Evolutionary conservation across 2,797 vertebrate species (phyloP).

Genomic region (Arctocebus calabarensis): DNA sequence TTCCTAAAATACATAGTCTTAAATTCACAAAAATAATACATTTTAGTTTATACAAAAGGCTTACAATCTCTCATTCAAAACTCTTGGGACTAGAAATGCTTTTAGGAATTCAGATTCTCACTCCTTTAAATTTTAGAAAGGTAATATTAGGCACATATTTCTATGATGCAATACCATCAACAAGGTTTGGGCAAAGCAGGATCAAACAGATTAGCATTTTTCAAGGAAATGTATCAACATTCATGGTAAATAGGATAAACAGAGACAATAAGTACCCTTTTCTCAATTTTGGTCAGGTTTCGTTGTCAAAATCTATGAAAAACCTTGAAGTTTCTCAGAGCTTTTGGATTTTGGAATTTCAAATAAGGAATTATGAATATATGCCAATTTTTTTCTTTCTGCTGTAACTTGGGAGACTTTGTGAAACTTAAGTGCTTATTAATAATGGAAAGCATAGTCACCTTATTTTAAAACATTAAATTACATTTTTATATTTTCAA

Average conservation of each 20-base stretch:
- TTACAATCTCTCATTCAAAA: not conserved
- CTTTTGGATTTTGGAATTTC: slow-evolving; percentile 54
- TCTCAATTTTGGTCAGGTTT: not conserved
- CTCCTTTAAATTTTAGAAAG: not conserved
- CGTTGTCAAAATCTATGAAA: slow-evolving; percentile 19
- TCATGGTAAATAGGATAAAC: not conserved
- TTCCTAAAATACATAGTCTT: slow-evolving; percentile 49
- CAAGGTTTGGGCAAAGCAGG: not conserved
- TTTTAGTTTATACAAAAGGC: not conserved
- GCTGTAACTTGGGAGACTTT: not conserved
- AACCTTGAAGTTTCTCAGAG: not conserved
- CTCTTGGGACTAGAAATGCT: not conserved
- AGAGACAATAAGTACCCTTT: not conserved
- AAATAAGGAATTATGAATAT: not conserved
- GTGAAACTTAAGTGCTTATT: slow-evolving; percentile 20
- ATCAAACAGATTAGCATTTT: not conserved
- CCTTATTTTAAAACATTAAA: slow-evolving; percentile 51
- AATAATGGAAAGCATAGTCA: slow-evolving; percentile 27
- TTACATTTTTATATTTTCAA: slow-evolving; percentile 1
- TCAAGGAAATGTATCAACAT: not conserved
- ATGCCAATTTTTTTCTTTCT: slow-evolving; percentile 58
- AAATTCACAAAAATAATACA: slow-evolving; percentile 15
- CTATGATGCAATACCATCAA: not conserved
- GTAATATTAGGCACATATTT: not conserved
- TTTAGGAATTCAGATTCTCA: not conserved